These are phyloP conservation scores for Acrocephalus kingi DNA, from an alignment of 2,113 vertebrate genomes.

Conservation along the genomic window DNA sequence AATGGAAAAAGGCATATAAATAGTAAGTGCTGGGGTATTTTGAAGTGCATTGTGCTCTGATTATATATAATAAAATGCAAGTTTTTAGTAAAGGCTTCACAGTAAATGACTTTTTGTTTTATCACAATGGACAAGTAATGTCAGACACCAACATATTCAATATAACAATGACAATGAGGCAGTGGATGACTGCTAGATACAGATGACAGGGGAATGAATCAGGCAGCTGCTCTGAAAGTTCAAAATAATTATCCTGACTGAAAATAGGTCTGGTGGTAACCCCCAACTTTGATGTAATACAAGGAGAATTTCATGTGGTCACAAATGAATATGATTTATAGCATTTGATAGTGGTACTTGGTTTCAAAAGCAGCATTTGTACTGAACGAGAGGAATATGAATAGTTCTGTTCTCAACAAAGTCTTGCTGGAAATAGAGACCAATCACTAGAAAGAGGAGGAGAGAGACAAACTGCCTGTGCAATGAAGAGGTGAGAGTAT, in stretches of 20 bases:
- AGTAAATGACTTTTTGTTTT: conserved; percentile 45
- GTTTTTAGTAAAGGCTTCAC: background rate
- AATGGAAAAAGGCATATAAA: background rate
- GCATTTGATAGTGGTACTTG: background rate
- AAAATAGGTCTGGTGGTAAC: conserved; percentile 38
- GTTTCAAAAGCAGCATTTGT: conserved; percentile 35
- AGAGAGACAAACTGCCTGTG: conserved; percentile 15
- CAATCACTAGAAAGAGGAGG: background rate
- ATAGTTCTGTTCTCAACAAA: background rate
- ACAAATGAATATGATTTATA: conserved; percentile 4
- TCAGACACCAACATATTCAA: background rate
- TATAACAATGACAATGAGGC: conserved; percentile 2
- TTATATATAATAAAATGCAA: background rate
- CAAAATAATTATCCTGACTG: conserved; percentile 45
- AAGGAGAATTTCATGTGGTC: conserved; percentile 20
- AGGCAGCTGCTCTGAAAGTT: conserved; percentile 56
- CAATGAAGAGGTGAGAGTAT: background rate
- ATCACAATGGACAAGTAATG: conserved; percentile 36
- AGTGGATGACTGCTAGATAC: background rate
- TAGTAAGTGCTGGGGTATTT: background rate
- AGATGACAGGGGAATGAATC: conserved; percentile 24
- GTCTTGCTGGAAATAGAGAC: background rate
- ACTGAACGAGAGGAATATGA: background rate
- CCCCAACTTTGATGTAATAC: background rate
- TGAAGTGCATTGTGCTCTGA: background rate